Evolutionary conservation across 2,113 vertebrate species (phyloP).

Genomic region (Nerophis ophidion): DNA sequence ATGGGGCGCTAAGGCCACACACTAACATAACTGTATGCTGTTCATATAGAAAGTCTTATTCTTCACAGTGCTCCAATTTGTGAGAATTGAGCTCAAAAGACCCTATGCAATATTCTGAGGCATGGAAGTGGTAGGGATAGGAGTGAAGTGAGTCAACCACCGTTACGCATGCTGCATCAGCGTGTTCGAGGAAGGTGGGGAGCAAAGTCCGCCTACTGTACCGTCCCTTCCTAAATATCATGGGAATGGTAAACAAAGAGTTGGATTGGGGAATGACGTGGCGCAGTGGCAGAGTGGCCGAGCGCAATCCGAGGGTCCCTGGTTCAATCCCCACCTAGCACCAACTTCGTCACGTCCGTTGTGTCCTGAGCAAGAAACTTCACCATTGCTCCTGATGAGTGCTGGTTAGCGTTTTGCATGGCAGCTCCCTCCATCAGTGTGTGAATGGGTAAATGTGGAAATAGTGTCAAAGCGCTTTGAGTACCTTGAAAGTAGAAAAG

Average conservation of each 20-base stretch:
- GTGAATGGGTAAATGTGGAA: no score
- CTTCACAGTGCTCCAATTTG: conserved; percentile 8
- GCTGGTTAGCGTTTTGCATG: no score
- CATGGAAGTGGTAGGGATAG: conserved; percentile 28
- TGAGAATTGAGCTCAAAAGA: conserved; percentile 20
- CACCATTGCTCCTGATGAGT: no score
- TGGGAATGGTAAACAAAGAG: conserved; percentile 31
- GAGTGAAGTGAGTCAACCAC: conserved; percentile 27
- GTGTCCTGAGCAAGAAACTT: no score
- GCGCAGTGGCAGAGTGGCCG: no score
- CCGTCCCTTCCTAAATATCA: conserved; percentile 32
- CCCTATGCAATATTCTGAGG: conserved; percentile 1
- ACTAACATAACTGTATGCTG: not conserved
- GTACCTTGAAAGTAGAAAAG: no score
- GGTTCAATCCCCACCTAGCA: no score
- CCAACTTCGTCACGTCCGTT: no score
- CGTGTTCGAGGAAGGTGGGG: not conserved
- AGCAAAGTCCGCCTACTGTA: conserved; percentile 38
- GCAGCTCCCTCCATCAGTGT: no score
- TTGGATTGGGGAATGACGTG: conserved; percentile 19
- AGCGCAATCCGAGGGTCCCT: no score
- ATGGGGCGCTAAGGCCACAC: conserved; percentile 1
- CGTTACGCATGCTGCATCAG: conserved; percentile 24
- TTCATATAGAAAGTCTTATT: not conserved
- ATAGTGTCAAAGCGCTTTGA: no score